Percentiles rank a stretch among this genome's conserved stretches.
Evolutionary conservation across 2,888 invertebrate species (phyloP).

Genomic region (Tipula confusa): DNA sequence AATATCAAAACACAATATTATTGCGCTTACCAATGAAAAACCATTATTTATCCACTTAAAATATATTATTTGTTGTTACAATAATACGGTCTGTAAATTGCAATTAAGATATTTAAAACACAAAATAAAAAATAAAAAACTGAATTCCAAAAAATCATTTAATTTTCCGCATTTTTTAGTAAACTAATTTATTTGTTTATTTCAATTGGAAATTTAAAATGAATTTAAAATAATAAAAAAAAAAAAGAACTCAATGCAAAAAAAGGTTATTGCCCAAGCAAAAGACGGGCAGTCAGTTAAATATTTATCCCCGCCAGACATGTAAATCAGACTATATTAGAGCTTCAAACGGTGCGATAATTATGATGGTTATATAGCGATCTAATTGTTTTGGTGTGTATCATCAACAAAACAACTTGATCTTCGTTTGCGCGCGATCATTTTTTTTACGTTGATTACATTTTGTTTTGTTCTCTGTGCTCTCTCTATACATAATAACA

Average conservation of each 20-base stretch:
- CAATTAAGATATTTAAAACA: not conserved
- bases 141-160: not conserved
- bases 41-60: not conserved
- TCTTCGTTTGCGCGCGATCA: not conserved
- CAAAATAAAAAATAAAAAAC: not conserved
- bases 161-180: not conserved
- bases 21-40: not conserved
- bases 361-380: not conserved
- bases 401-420: not conserved
- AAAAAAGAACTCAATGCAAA: not conserved
- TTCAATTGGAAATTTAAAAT: constrained; percentile 25
- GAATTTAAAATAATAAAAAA: not conserved
- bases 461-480: constrained; percentile 6
- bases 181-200: not conserved
- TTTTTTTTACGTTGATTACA: not conserved
- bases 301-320: not conserved
- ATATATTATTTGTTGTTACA: not conserved
- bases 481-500: not conserved
- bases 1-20: not conserved
- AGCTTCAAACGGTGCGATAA: not conserved
- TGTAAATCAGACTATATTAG: not conserved
- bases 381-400: not conserved
- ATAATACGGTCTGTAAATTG: not conserved
- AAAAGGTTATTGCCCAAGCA: not conserved
- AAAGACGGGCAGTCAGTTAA: not conserved